Evolutionary conservation across 2,797 vertebrate genomes (phyloP).

Genomic region (Sebastolobus alascanus): DNA sequence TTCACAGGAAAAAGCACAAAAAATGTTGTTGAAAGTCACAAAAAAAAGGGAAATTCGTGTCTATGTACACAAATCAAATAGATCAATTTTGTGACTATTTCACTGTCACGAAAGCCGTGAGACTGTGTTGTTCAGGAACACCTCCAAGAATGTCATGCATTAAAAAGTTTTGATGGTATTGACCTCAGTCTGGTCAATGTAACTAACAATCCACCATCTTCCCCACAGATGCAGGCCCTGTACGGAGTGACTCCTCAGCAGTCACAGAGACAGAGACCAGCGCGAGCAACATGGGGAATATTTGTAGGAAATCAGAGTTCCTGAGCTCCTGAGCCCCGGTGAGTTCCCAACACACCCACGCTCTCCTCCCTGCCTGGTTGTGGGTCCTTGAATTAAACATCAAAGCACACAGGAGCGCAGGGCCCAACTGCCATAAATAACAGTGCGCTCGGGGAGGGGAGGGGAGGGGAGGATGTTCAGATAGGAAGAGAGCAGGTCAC

Average conservation of each 20-base stretch:
- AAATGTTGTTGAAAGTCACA: too few species aligned
- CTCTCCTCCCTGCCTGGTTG: slow-evolving; percentile 81
- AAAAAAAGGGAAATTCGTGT: too few species aligned
- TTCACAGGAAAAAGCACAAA: too few species aligned
- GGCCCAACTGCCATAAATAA: slow-evolving; percentile 84
- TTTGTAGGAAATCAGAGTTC: slow-evolving; percentile 81
- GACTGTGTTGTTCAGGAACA: background rate
- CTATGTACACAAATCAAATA: too few species aligned
- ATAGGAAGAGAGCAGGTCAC: slow-evolving; percentile 84
- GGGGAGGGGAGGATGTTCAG: slow-evolving; percentile 81
- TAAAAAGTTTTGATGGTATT: slow-evolving; percentile 36
- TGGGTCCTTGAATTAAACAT: slow-evolving; percentile 87
- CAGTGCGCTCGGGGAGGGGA: slow-evolving; percentile 72
- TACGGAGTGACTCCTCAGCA: slow-evolving; percentile 49
- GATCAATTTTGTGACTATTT: too few species aligned
- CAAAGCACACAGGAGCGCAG: slow-evolving; percentile 82
- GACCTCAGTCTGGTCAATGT: slow-evolving; percentile 25
- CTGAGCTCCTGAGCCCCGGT: slow-evolving; percentile 72
- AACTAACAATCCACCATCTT: slow-evolving; percentile 36
- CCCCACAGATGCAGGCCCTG: slow-evolving; percentile 23
- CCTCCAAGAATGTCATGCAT: slow-evolving; percentile 48
- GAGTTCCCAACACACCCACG: slow-evolving; percentile 83
- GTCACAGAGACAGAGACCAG: slow-evolving; percentile 50
- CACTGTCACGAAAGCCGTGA: too few species aligned
- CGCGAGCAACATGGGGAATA: slow-evolving; percentile 68